These are phyloP conservation scores for Cheilinus undulatus DNA, from an alignment of 2,113 vertebrate species.

Conservation along the genomic window DNA sequence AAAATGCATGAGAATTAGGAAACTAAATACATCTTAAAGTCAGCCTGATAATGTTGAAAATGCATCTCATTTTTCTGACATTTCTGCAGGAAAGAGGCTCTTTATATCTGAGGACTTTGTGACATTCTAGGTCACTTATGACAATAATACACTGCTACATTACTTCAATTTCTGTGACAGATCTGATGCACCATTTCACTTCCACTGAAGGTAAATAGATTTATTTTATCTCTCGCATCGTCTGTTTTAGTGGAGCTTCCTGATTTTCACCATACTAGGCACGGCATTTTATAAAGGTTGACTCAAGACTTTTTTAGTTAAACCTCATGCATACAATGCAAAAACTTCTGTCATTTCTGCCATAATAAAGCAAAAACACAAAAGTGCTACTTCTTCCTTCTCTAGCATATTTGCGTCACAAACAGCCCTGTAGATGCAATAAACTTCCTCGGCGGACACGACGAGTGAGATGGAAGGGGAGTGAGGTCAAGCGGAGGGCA, in stretches of 20 bases:
- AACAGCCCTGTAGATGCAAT: not conserved
- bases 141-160: not conserved
- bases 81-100: no score
- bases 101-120: not conserved
- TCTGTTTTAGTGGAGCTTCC: no score
- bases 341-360: not conserved
- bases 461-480: not conserved
- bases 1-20: no score
- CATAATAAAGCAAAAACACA: not conserved
- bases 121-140: not conserved
- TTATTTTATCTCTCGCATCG: no score
- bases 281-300: no score
- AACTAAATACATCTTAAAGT: no score
- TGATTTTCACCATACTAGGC: no score
- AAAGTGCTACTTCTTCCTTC: not conserved
- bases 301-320: no score
- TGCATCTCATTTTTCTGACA: no score
- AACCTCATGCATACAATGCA: no score
- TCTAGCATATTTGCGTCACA: not conserved
- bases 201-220: not conserved
- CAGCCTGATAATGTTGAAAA: no score
- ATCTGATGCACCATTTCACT: not conserved
- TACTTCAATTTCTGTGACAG: not conserved
- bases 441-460: not conserved
- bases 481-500: conserved; percentile 18